Conservation (phyloP, 2,113 vertebrate species). For the Pipa parva region DNA sequence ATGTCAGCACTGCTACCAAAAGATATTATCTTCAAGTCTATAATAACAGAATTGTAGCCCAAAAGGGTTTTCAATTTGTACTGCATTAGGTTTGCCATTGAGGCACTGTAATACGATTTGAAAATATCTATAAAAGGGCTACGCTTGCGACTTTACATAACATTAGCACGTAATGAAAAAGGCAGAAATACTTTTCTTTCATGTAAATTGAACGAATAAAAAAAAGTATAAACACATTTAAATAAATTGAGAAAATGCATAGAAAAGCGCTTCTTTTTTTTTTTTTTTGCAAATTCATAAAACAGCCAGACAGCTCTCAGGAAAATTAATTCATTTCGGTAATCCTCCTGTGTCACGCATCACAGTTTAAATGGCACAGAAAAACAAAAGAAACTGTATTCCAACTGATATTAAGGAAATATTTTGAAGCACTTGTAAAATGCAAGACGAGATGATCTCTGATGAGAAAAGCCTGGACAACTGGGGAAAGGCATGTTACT, state of each 20-base stretch:
- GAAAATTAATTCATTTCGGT: neutral
- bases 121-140: constrained; percentile 11
- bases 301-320: neutral
- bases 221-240: constrained; percentile 1
- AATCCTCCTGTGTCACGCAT: neutral
- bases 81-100: constrained; percentile 6
- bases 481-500: too few species aligned
- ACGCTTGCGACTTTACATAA: neutral
- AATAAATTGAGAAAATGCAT: constrained; percentile 5
- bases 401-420: too few species aligned
- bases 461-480: too few species aligned
- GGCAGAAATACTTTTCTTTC: neutral
- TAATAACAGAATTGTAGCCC: constrained; percentile 18
- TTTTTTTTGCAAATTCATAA: neutral
- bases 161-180: constrained; percentile 19
- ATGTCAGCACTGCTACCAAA: constrained; percentile 20
- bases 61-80: constrained; percentile 24
- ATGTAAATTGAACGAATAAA: neutral
- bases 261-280: neutral
- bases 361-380: neutral
- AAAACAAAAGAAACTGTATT: too few species aligned
- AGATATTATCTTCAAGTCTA: constrained; percentile 28
- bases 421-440: too few species aligned
- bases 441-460: too few species aligned
- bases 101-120: constrained; percentile 9